Conservation (phyloP, 1,140 invertebrate species). For the Cotesia glomerata region DNA sequence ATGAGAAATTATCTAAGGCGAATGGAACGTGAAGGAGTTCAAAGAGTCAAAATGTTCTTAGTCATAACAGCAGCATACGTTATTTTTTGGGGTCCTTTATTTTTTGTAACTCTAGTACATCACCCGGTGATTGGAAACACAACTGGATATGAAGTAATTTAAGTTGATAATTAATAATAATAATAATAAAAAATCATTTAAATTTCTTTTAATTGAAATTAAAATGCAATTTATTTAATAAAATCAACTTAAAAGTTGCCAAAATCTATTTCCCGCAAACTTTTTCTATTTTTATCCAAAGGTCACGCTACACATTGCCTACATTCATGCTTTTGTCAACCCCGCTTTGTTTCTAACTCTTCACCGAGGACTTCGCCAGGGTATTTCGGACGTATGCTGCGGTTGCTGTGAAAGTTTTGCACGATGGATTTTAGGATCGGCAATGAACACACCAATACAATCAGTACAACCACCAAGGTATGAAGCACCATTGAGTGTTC, state of each 20-base stretch:
- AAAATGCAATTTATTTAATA: background rate
- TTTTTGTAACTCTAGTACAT: constrained; percentile 80
- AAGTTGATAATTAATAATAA: background rate
- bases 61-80: constrained; percentile 85
- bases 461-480: constrained; percentile 42
- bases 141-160: constrained; percentile 72
- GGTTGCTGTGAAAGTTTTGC: constrained; percentile 72
- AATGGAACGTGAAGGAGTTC: constrained; percentile 79
- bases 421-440: constrained; percentile 68
- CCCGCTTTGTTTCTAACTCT: constrained; percentile 81
- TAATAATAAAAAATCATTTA: background rate
- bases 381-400: constrained; percentile 75
- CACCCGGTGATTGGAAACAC: constrained; percentile 75
- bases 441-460: constrained; percentile 57
- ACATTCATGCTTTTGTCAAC: constrained; percentile 86
- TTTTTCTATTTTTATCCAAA: constrained; percentile 48
- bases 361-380: constrained; percentile 76
- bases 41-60: constrained; percentile 83
- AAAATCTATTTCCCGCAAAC: background rate
- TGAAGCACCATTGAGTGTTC: constrained; percentile 43
- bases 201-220: background rate
- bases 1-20: constrained; percentile 79
- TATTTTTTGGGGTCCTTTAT: constrained; percentile 88
- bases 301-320: constrained; percentile 86
- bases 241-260: background rate